Evolutionary conservation across 1,140 invertebrate genomes (phyloP).

Genomic region (Tetramorium parvispinum): DNA sequence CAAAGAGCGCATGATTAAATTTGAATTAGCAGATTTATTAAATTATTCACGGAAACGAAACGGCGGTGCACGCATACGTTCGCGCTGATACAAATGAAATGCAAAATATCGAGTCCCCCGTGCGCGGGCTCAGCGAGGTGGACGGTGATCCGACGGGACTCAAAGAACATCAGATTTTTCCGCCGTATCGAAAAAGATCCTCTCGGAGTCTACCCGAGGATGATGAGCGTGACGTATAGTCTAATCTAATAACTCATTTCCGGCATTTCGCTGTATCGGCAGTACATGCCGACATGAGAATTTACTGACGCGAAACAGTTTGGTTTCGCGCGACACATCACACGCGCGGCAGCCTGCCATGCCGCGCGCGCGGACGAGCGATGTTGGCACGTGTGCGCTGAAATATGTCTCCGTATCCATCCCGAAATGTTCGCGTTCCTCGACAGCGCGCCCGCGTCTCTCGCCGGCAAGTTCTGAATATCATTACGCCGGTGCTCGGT

Average conservation of each 20-base stretch:
- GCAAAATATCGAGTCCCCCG: too few relatives aligned
- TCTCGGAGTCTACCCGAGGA: too few relatives aligned
- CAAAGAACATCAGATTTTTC: neutral
- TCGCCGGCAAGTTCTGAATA: slow-evolving; percentile 45
- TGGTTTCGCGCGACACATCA: slow-evolving; percentile 57
- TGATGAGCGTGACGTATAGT: slow-evolving; percentile 26
- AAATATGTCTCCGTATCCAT: slow-evolving; percentile 60
- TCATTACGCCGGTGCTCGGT: slow-evolving; percentile 37
- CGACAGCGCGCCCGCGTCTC: slow-evolving; percentile 17
- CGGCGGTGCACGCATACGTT: too few relatives aligned
- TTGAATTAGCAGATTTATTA: neutral
- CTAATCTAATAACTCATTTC: slow-evolving; percentile 62
- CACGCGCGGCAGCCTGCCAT: neutral
- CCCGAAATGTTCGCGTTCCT: slow-evolving; percentile 46
- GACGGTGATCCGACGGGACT: neutral
- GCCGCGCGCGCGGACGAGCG: neutral
- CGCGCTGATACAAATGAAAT: neutral
- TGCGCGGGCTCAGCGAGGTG: neutral
- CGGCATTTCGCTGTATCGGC: slow-evolving; percentile 56
- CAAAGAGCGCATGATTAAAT: slow-evolving; percentile 13
- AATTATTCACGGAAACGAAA: neutral
- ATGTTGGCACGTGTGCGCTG: neutral
- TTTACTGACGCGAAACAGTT: slow-evolving; percentile 58
- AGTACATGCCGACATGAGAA: slow-evolving; percentile 21
- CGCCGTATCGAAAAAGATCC: too few relatives aligned